A percentile compares a stretch with the other conserved stretches of the same genome.
These are phyloP conservation scores for Melanophora roralis DNA, from an alignment of 2,888 invertebrate genomes.

Conservation along the genomic window DNA sequence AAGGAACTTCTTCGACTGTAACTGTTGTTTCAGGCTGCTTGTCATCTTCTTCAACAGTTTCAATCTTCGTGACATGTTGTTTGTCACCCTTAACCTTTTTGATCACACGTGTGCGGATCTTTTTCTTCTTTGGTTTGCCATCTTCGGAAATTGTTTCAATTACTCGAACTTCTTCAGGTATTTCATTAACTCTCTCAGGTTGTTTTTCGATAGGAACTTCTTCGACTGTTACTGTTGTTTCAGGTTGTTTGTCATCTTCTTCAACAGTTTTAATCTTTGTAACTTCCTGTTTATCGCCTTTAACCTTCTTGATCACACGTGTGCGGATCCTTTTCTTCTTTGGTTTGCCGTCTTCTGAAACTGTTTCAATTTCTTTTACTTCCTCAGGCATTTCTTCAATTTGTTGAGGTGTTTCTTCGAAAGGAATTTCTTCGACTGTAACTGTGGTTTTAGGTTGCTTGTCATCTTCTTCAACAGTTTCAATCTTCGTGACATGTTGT, in stretches of 20 bases:
- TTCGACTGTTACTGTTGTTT: conserved; percentile 63
- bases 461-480: conserved; percentile 59
- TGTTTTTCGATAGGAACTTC: conserved; percentile 59
- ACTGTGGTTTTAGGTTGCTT: conserved; percentile 57
- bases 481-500: conserved; percentile 58
- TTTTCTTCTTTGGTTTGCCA: conserved; percentile 60
- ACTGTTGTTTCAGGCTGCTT: conserved; percentile 63
- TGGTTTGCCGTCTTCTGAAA: conserved; percentile 69
- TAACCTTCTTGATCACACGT: conserved; percentile 65
- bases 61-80: conserved; percentile 65
- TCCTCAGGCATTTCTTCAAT: conserved; percentile 56
- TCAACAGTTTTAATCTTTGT: conserved; percentile 66
- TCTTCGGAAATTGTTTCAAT: conserved; percentile 58
- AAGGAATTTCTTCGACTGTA: conserved; percentile 51
- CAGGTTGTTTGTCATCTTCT: conserved; percentile 64
- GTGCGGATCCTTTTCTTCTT: conserved; percentile 64
- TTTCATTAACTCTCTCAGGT: conserved; percentile 30
- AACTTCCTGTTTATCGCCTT: conserved; percentile 65
- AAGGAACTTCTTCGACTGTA: conserved; percentile 57
- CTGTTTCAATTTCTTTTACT: conserved; percentile 68
- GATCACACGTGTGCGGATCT: conserved; percentile 63
- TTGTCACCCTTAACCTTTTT: conserved; percentile 64
- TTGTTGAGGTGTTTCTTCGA: conserved; percentile 38
- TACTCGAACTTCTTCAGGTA: conserved; percentile 43
- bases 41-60: conserved; percentile 64